phyloP scores from a whole-genome alignment of 2,797 vertebrate species.

The Scolopax bukidnonensis region DNA sequence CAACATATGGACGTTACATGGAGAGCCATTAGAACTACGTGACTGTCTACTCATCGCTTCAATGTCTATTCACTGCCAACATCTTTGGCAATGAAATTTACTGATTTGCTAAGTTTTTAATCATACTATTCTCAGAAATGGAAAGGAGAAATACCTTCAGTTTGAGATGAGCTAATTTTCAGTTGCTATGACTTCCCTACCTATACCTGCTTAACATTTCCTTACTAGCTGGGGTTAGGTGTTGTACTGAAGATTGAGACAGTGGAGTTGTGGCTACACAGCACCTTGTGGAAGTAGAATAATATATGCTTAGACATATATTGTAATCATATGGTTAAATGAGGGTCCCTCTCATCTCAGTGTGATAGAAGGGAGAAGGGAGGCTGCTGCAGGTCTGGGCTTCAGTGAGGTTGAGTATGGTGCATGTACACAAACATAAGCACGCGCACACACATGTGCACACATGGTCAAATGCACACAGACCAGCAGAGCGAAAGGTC shows the following conservation, averaged over 20 bases:
- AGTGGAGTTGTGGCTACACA: neutral
- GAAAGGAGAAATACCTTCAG: neutral
- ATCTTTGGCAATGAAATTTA: neutral
- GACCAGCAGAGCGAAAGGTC: neutral
- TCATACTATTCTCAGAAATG: neutral
- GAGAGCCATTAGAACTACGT: neutral
- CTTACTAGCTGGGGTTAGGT: neutral
- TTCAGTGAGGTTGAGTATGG: neutral
- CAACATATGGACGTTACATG: fast-evolving
- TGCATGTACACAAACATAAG: neutral
- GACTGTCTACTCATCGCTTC: neutral
- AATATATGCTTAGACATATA: neutral
- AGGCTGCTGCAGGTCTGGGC: neutral
- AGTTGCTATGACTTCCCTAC: neutral
- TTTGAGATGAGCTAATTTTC: neutral
- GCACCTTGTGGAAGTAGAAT: neutral
- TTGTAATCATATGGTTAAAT: neutral
- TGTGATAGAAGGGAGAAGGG: neutral
- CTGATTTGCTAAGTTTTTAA: neutral
- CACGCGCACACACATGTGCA: neutral
- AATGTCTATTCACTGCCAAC: neutral
- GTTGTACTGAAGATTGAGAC: neutral
- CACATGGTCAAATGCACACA: neutral
- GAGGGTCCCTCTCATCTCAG: neutral
- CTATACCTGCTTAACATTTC: neutral